Base-by-base conservation (phyloP, 1,140 invertebrate genomes). In the Dysdera silvatica region DNA sequence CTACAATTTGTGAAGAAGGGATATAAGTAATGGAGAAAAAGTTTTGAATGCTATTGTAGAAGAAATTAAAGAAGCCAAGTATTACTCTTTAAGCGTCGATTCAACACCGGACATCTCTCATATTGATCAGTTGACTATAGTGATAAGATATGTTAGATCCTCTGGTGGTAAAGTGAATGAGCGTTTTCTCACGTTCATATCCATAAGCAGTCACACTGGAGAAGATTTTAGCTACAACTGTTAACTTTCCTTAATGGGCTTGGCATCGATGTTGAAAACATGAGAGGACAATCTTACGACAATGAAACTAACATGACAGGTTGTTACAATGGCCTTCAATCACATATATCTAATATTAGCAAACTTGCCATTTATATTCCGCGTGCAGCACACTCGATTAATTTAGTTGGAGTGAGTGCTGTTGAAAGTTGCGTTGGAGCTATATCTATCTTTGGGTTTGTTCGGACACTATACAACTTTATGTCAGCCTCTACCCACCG, bases 111-210 rank as follows among this genome's bases (percentile, higher is more conserved):
- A 52, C 26, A 52, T 52, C n/a, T 60, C 68, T 12, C 68, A 77
- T 65, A 68, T 73, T 0, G 74, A 77, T 66, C 72, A 77, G 61
- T 65, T 77, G n/a, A 71, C 71, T 41, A 18, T 71, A 48, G 56
- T 73, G 14, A 60, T 75, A 23, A 60, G 71, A 68, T 68, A 58
- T 55, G 49, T 66, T 37, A 33, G n/a, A 53, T 62, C 56, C 20
- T 37, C 43, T 48, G 41, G 47, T 28, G 29, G 31, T 40, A n/a
- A n/a, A n/a, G 49, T 66, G 28, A 40, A 60, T 18, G 58, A 60
- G 52, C 35, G 29, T 4, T 60, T 60, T 47, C 2, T 60, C 31
- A 5, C n/a, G n/a, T 60, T 51, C 48, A 51, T 51, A n/a, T 28
- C 5, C 29, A 51, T 31, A 26, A 23, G 31, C 24, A 23, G n/a